Evolutionary conservation across 2,888 invertebrate genomes (phyloP), one percentile per base, ranked within the genome.

Genomic region (Ferdinandea cuprea): DNA sequence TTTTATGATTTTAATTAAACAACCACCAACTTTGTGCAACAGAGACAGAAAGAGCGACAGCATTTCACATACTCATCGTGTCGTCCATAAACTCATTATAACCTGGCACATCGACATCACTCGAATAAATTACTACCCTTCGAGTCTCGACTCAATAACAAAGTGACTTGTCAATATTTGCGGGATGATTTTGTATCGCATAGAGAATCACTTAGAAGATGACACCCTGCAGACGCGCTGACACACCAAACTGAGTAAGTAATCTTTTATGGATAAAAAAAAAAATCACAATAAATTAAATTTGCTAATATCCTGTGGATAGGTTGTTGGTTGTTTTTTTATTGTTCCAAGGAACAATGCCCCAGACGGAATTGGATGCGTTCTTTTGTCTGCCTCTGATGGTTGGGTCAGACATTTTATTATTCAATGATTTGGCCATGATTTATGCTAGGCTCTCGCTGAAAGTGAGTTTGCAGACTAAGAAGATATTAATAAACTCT

Each of bases 141-240:
- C n/a, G n/a, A n/a, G n/a, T n/a, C n/a, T n/a, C n/a, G n/a, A n/a
- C n/a, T n/a, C n/a, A n/a, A 25, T 40, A 58, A 40, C 25, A 13
- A 25, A 15, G 28, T 42, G 58, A n/a, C n/a, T n/a, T 5, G 58
- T 15, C 58, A 58, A 42, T 58, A 58, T 58, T 58, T 58, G 40
- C 40, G 7, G 15, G 3, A 7, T 15, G 15, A 13, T 3, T 32
- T 0, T 11, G 11, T 13, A 37, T n/a, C 5, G n/a, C 37, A 13
- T n/a, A 11, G 4, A 28, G 4, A 35, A 35, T 35, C n/a, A 35
- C 35, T 35, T 35, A 35, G n/a, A 9, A 1, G 35, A n/a, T n/a
- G n/a, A 11, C 35, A 11, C 37, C n/a, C 4, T 11, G 4, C 35
- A n/a, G 35, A 5, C 35, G 35, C 13, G 37, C n/a, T 37, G 37